phyloP scores from a whole-genome alignment of 2,888 invertebrate genomes.

The Protodeltote pygarga region DNA sequence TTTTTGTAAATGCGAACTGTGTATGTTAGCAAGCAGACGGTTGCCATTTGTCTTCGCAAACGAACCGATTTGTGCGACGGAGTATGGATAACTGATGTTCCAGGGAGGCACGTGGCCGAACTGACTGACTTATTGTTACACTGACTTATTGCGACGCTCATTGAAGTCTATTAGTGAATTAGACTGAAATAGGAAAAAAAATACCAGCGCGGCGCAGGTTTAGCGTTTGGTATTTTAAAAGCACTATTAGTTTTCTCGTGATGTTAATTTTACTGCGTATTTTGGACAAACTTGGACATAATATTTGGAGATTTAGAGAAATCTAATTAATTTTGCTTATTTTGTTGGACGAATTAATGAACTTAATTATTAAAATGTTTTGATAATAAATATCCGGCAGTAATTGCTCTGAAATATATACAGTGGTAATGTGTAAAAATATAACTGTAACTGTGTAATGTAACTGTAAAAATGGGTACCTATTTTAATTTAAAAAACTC shows the following conservation, averaged over 20 bases:
- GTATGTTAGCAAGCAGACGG: slow-evolving; percentile 71
- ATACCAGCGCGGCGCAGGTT: slow-evolving; percentile 30
- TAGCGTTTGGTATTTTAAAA: slow-evolving; percentile 33
- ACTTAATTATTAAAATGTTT: no score
- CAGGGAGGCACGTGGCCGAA: slow-evolving; percentile 73
- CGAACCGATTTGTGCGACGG: slow-evolving; percentile 84
- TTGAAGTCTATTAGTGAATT: slow-evolving; percentile 76
- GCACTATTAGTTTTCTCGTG: background rate
- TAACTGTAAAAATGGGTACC: no score
- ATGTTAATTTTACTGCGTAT: background rate
- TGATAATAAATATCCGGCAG: no score
- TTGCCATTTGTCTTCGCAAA: slow-evolving; percentile 84
- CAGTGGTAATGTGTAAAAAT: no score
- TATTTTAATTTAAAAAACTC: slow-evolving; percentile 10
- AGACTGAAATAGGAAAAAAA: slow-evolving; percentile 50
- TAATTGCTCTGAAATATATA: no score
- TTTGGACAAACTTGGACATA: background rate
- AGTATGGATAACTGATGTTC: slow-evolving; percentile 82
- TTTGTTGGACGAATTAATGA: no score
- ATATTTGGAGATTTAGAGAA: background rate
- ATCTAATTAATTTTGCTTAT: no score
- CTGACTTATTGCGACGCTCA: slow-evolving; percentile 71
- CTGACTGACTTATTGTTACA: slow-evolving; percentile 74
- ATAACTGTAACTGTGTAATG: no score
- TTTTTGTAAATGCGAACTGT: slow-evolving; percentile 78